These are phyloP conservation scores for Oscheius sp. DNA, from an alignment of 2,888 invertebrate genomes.

Conservation along the genomic window DNA sequence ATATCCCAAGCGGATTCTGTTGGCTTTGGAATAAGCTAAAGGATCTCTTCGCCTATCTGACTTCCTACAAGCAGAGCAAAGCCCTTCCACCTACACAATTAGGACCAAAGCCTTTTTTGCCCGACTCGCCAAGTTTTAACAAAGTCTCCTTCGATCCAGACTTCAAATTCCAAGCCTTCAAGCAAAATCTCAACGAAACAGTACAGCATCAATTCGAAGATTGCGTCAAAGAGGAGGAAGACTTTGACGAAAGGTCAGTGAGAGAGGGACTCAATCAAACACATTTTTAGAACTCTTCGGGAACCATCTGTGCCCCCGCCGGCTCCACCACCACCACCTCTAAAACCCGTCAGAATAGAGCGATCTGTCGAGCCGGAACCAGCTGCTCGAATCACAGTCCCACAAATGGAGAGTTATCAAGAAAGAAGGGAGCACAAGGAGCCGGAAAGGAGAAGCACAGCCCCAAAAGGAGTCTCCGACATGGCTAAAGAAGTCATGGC, in stretches of 20 bases:
- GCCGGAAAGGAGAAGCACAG: background rate
- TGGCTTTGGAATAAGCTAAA: conserved; percentile 16
- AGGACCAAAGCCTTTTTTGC: conserved; percentile 18
- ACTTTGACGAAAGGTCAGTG: conserved; percentile 12
- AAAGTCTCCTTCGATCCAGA: conserved; percentile 28
- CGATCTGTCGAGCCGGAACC: conserved; percentile 19
- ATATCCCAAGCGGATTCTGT: background rate
- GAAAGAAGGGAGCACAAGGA: conserved; percentile 3
- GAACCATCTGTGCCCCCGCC: conserved; percentile 52
- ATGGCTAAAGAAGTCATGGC: conserved; percentile 29
- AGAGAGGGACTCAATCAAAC: background rate
- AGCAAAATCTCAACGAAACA: background rate
- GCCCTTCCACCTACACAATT: conserved; percentile 5
- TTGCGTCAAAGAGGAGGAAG: conserved; percentile 6
- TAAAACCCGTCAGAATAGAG: conserved; percentile 39
- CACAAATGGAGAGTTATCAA: background rate
- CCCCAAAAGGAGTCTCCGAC: conserved; percentile 13
- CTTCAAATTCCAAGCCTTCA: background rate
- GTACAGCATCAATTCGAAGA: conserved; percentile 16
- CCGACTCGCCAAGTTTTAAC: conserved; percentile 25
- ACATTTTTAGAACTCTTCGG: conserved; percentile 30
- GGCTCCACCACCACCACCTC: conserved; percentile 52
- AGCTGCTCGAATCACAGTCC: background rate
- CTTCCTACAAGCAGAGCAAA: background rate
- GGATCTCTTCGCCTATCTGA: background rate